Evolutionary conservation across 1,140 invertebrate species (phyloP).

Genomic region (Lordiphosa collinella): DNA sequence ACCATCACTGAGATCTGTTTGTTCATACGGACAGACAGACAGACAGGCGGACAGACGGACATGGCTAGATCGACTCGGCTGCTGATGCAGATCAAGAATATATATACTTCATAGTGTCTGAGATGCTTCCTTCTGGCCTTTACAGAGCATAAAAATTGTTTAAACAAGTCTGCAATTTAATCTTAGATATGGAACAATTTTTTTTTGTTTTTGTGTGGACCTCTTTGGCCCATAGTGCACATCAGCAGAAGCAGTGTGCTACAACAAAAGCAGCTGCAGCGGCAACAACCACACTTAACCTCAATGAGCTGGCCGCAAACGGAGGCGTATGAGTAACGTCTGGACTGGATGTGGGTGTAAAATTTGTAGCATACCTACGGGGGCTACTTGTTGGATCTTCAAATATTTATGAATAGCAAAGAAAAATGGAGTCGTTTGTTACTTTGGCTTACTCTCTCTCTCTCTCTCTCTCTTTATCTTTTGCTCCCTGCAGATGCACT

Average conservation of each 20-base stretch:
- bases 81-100: too few relatives aligned
- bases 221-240: neutral
- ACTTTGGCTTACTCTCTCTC: neutral
- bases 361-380: constrained; percentile 56
- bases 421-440: constrained; percentile 4
- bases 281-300: constrained; percentile 55
- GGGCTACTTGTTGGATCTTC: constrained; percentile 69
- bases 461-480: neutral
- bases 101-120: too few relatives aligned
- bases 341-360: constrained; percentile 26
- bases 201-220: too few relatives aligned
- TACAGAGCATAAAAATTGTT: too few relatives aligned
- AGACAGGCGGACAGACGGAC: too few relatives aligned
- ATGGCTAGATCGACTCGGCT: too few relatives aligned
- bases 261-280: neutral
- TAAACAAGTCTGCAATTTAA: too few relatives aligned
- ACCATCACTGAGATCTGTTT: too few relatives aligned
- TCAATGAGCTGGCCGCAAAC: constrained; percentile 51
- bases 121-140: too few relatives aligned
- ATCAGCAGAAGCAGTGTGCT: neutral
- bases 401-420: constrained; percentile 67
- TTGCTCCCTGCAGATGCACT: constrained; percentile 65
- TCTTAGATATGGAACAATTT: too few relatives aligned
- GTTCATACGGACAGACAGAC: too few relatives aligned
- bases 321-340: constrained; percentile 67